Evolutionary conservation across 2,113 vertebrate genomes (phyloP).

Genomic region (Cichladusa arquata): DNA sequence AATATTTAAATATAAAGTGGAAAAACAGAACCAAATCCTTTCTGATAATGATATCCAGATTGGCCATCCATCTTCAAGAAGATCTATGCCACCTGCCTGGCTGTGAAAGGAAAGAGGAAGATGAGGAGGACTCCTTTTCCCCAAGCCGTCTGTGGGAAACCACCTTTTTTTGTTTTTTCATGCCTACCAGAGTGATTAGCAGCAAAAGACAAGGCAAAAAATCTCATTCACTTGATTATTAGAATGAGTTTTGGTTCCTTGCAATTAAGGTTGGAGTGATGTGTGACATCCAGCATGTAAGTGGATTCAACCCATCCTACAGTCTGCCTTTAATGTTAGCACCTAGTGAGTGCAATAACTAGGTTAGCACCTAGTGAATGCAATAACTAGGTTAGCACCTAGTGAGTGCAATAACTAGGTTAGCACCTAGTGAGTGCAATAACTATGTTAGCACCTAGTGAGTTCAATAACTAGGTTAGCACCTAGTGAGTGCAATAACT

Average conservation of each 20-base stretch:
- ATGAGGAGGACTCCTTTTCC: background rate
- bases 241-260: background rate
- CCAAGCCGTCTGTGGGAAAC: background rate
- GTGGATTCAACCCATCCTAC: background rate
- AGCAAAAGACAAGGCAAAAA: background rate
- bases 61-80: background rate
- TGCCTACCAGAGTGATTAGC: background rate
- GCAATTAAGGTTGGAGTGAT: background rate
- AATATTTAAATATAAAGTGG: background rate
- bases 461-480: background rate
- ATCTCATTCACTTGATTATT: background rate
- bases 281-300: background rate
- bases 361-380: background rate
- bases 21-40: background rate
- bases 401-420: background rate
- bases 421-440: background rate
- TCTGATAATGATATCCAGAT: too few species aligned
- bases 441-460: too few species aligned
- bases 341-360: background rate
- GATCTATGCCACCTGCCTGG: background rate
- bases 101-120: background rate
- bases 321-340: background rate
- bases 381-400: too few species aligned
- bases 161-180: accelerated
- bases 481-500: background rate